phyloP scores from a whole-genome alignment of 2,888 invertebrate species.

The Lycophotia porphyrea region DNA sequence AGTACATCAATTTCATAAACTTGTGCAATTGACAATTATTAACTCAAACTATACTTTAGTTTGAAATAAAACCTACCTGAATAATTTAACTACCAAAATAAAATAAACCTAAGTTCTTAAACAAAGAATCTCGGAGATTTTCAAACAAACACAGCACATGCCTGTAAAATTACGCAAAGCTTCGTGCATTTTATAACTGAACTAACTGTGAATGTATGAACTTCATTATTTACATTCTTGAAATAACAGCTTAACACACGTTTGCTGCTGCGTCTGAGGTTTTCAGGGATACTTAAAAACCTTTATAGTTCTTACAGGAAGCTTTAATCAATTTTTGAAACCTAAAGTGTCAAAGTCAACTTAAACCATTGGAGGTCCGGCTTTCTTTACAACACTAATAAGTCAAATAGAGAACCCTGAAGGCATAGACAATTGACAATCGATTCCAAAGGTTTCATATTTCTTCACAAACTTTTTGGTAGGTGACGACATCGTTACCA shows the following conservation, averaged over 20 bases:
- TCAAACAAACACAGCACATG: too few species aligned
- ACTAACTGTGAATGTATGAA: background rate
- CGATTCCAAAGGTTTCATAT: background rate
- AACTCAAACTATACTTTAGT: too few species aligned
- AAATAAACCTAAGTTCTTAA: background rate
- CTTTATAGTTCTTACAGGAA: too few species aligned
- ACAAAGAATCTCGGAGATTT: too few species aligned
- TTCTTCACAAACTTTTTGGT: background rate
- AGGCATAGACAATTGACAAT: background rate
- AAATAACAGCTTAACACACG: background rate
- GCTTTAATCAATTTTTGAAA: background rate
- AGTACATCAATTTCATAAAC: background rate
- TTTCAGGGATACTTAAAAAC: background rate
- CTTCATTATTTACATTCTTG: background rate
- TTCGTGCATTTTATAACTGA: background rate
- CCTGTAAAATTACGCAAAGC: background rate
- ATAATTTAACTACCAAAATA: background rate
- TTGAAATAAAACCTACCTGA: background rate
- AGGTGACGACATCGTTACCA: background rate
- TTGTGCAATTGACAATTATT: background rate
- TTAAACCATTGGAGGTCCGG: background rate
- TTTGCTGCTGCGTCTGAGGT: background rate
- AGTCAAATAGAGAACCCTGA: background rate
- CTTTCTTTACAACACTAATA: background rate
- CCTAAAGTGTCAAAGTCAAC: background rate